Evolutionary conservation across 1,140 invertebrate species (phyloP).

Genomic region (Pseudomyrmex sp.): DNA sequence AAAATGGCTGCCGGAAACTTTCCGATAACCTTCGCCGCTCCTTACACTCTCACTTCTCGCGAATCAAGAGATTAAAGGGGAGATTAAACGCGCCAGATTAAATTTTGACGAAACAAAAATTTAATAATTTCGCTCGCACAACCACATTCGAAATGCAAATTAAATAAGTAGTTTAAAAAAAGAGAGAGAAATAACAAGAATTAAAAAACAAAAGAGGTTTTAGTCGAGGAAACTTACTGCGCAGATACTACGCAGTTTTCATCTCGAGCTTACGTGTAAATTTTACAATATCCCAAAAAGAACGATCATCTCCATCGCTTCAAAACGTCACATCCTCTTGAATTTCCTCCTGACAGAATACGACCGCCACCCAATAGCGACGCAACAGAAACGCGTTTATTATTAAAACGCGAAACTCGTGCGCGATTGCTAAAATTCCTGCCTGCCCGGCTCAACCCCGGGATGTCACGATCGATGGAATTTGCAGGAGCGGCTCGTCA

Average conservation of each 20-base stretch:
- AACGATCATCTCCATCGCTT: neutral
- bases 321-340: slow-evolving; percentile 11
- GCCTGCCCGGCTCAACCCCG: slow-evolving; percentile 1
- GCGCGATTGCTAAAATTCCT: slow-evolving; percentile 46
- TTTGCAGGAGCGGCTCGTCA: slow-evolving; percentile 46
- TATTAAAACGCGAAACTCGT: slow-evolving; percentile 46
- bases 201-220: too few species aligned
- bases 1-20: slow-evolving; percentile 13
- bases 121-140: neutral
- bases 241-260: neutral
- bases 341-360: neutral
- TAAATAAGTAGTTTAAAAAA: neutral
- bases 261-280: neutral
- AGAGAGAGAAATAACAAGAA: too few species aligned
- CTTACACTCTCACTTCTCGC: neutral
- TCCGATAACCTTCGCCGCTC: slow-evolving; percentile 16
- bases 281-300: neutral
- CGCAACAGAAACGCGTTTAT: slow-evolving; percentile 44
- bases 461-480: slow-evolving; percentile 54
- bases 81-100: neutral
- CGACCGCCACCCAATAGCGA: neutral
- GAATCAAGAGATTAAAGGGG: slow-evolving; percentile 11
- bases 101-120: slow-evolving; percentile 22
- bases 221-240: too few species aligned
- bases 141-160: neutral